Evolutionary conservation across 2,113 vertebrate species (phyloP).

Genomic region (Rafetus swinhoei): DNA sequence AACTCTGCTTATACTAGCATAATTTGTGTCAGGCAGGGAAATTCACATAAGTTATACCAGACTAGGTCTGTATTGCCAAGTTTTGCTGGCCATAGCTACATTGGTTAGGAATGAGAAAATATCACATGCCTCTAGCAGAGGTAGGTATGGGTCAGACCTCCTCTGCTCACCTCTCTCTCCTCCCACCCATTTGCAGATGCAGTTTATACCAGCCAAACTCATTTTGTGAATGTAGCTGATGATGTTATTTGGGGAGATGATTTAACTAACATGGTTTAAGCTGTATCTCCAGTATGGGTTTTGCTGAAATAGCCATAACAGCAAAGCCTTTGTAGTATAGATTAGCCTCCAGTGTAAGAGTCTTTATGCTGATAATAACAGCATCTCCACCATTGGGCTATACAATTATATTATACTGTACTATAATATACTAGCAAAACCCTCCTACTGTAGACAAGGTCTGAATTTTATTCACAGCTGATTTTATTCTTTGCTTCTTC

Average conservation of each 20-base stretch:
- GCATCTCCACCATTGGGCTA: neutral
- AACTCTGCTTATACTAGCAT: neutral
- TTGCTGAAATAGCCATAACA: neutral
- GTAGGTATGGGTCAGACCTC: neutral
- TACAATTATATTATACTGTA: neutral
- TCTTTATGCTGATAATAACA: neutral
- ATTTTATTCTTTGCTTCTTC: neutral
- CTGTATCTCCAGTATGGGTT: neutral
- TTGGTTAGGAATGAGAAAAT: neutral
- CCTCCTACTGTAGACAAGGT: neutral
- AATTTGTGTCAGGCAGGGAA: neutral
- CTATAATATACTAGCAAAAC: neutral
- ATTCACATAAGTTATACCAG: neutral
- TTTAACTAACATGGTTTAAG: neutral
- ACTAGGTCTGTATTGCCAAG: neutral
- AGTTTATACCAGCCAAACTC: neutral
- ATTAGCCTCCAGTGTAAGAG: neutral
- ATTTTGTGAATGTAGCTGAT: neutral
- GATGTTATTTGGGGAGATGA: neutral
- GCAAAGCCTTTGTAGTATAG: neutral
- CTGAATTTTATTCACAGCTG: neutral
- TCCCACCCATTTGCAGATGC: neutral
- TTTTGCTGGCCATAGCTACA: neutral
- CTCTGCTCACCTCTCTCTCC: neutral
- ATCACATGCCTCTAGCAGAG: neutral